These are phyloP conservation scores for Macrobrachium rosenbergii DNA, from an alignment of 1,140 invertebrate genomes.

Conservation along the genomic window DNA sequence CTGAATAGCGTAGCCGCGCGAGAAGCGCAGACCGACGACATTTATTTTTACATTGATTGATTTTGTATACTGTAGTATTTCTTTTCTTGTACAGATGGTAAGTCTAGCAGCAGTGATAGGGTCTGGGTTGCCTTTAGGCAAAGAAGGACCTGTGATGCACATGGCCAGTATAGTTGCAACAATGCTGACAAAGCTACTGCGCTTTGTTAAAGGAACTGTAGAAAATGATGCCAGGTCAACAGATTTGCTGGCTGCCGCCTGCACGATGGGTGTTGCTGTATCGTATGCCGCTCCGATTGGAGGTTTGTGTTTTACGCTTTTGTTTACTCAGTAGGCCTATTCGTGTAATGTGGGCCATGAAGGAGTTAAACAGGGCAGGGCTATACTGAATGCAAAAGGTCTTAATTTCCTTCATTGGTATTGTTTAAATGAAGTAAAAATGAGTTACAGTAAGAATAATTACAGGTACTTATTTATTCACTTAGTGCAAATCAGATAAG, in stretches of 20 bases:
- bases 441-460: too few species aligned
- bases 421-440: too few species aligned
- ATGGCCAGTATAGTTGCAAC: slow-evolving; percentile 96
- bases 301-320: slow-evolving; percentile 73
- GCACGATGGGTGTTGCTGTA: slow-evolving; percentile 94
- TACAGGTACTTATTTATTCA: too few species aligned
- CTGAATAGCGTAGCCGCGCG: too few species aligned
- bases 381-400: too few species aligned
- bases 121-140: slow-evolving; percentile 95
- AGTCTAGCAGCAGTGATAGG: slow-evolving; percentile 95
- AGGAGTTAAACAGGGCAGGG: too few species aligned
- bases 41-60: background rate
- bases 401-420: too few species aligned
- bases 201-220: slow-evolving; percentile 87
- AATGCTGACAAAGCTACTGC: slow-evolving; percentile 92
- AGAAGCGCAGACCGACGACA: too few species aligned
- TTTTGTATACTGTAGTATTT: background rate
- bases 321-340: background rate
- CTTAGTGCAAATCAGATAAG: too few species aligned
- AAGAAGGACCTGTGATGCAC: slow-evolving; percentile 97
- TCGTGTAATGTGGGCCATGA: background rate
- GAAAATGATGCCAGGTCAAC: slow-evolving; percentile 95
- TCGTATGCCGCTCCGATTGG: slow-evolving; percentile 97
- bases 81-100: slow-evolving; percentile 71
- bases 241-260: slow-evolving; percentile 94